Evolutionary conservation across 2,888 invertebrate species (phyloP).

Genomic region (Aphodius sticticus): DNA sequence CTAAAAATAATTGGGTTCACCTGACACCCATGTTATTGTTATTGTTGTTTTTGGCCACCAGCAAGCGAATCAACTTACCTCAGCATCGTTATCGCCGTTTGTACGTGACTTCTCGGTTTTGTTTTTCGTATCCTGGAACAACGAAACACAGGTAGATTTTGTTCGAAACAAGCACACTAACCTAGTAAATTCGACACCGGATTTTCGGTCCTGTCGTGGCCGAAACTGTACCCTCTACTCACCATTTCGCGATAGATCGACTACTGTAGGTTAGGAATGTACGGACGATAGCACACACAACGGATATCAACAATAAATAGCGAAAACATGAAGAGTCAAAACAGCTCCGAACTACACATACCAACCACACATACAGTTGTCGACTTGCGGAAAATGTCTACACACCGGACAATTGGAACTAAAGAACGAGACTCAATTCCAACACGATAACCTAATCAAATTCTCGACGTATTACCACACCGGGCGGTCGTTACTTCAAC

Average conservation of each 20-base stretch:
- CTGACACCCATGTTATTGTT: background rate
- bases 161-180: conserved; percentile 44
- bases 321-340: conserved; percentile 59
- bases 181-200: conserved; percentile 42
- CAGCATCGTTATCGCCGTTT: conserved; percentile 65
- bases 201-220: conserved; percentile 5
- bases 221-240: conserved; percentile 35
- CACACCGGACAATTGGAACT: background rate
- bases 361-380: conserved; percentile 16
- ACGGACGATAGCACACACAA: conserved; percentile 39
- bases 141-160: conserved; percentile 50
- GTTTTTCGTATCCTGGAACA: conserved; percentile 67
- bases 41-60: background rate
- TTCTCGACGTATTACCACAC: conserved; percentile 4
- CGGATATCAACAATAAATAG: conserved; percentile 48
- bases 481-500: conserved; percentile 7
- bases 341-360: conserved; percentile 49
- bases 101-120: conserved; percentile 64
- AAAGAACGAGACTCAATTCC: background rate
- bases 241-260: conserved; percentile 41
- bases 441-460: background rate
- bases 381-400: conserved; percentile 22
- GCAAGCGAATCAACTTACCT: conserved; percentile 60
- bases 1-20: conserved; percentile 4
- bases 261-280: conserved; percentile 42